Evolutionary conservation across 2,113 vertebrate genomes (phyloP), one percentile per base, ranked within the genome.

Genomic region (Poeciliopsis retropinna): DNA sequence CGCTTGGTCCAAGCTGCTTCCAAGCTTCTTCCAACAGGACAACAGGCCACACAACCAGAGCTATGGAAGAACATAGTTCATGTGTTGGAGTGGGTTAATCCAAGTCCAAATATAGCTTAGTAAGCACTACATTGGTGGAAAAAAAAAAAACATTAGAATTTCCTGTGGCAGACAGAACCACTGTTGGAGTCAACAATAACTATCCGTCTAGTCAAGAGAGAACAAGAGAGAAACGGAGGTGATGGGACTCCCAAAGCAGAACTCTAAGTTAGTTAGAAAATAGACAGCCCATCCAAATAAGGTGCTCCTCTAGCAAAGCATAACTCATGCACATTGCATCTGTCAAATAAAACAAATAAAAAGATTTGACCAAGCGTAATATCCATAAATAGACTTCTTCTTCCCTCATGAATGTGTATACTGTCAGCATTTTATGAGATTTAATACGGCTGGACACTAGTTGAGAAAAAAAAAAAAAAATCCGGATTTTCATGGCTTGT

Each of bases 391-490:
- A 57, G 3, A 6, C 22, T n/a, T 54, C 22, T 54, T 57, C 51
- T 25, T 57, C 22, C 51, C 51, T 57, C 22, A 25, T 57, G 51
- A n/a, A 37, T 65, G 4, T 17, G 57, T 31, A 10, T 15, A 60
- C 29, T 27, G 34, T 31, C 71, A 86, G 54, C 47, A 27, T 31
- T 62, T 81, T 61, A 27, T 1, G 25, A 0, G 14, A 82, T 66
- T 66, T 69, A 17, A 61, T 65, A 34, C 10, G 62, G 67, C 70
- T 72, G 78, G 65, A 47, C 1, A 4, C 32, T 57, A 69, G 75
- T 82, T 37, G 30, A 39, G 28, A 69, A 81, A 78, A 81, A 72
- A 32, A 37, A 37, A 34, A 34, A 72, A 80, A 82, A 84, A 85
- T 72, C 71, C 51, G 62, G 75, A 60, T 68, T 73, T 74, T 64